Percentiles rank a stretch among this genome's conserved stretches.
phyloP scores from a whole-genome alignment of 2,797 vertebrate genomes.

The Mastacembelus armatus region DNA sequence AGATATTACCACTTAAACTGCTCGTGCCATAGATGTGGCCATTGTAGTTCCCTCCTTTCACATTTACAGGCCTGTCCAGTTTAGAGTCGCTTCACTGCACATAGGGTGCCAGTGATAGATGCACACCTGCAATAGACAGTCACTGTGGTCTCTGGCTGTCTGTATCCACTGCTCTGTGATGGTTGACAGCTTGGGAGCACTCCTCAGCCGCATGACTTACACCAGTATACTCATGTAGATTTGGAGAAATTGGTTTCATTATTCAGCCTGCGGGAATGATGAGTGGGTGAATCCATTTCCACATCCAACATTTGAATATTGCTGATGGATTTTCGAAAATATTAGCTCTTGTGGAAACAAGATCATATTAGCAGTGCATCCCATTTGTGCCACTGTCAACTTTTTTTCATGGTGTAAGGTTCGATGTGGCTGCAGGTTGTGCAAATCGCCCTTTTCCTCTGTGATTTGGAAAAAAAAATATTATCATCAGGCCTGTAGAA shows the following conservation, averaged over 20 bases:
- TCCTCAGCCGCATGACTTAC: slow-evolving; percentile 83
- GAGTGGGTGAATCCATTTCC: slow-evolving; percentile 25
- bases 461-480: slow-evolving; percentile 44
- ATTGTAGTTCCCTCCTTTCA: slow-evolving; percentile 40
- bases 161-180: slow-evolving; percentile 93
- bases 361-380: slow-evolving; percentile 24
- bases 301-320: slow-evolving; percentile 14
- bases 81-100: slow-evolving; percentile 62
- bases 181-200: slow-evolving; percentile 94
- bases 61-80: slow-evolving; percentile 65
- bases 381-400: slow-evolving; percentile 29
- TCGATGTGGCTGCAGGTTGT: slow-evolving; percentile 86
- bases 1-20: slow-evolving; percentile 60
- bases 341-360: slow-evolving; percentile 19
- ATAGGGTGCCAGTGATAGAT: slow-evolving; percentile 31
- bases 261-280: slow-evolving; percentile 48
- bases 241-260: slow-evolving; percentile 37
- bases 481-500: slow-evolving; percentile 20
- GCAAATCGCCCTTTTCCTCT: slow-evolving; percentile 86
- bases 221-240: slow-evolving; percentile 47
- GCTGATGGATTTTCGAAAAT: slow-evolving; percentile 26
- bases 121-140: slow-evolving; percentile 32
- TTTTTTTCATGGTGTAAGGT: slow-evolving; percentile 53
- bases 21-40: slow-evolving; percentile 38
- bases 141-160: slow-evolving; percentile 86